Conservation (phyloP, 2,888 invertebrate species). For the Podabrus alpinus region DNA sequence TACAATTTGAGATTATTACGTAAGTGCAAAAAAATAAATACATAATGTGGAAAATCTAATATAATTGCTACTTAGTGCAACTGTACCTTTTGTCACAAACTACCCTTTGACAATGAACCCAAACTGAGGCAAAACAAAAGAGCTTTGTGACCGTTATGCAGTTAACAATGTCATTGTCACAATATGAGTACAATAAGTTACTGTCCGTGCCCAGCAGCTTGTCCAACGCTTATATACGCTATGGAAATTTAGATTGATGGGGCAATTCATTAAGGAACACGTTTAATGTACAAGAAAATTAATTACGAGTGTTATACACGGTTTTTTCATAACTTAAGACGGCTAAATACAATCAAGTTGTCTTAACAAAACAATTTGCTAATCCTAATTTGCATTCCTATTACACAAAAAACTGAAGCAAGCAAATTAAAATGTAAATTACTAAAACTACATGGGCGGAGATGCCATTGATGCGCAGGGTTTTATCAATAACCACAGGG, state of each 20-base stretch:
- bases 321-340: background rate
- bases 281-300: conserved; percentile 22
- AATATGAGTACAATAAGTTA: conserved; percentile 45
- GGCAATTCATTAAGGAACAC: conserved; percentile 32
- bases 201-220: conserved; percentile 45
- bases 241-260: conserved; percentile 38
- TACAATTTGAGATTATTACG: background rate
- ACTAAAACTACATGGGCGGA: conserved; percentile 23
- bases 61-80: conserved; percentile 41
- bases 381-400: background rate
- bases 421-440: background rate
- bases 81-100: conserved; percentile 44
- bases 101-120: conserved; percentile 50
- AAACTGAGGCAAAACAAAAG: conserved; percentile 50
- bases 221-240: conserved; percentile 31
- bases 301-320: conserved; percentile 13
- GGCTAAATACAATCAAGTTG: background rate
- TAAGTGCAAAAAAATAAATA: conserved; percentile 7
- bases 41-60: conserved; percentile 17
- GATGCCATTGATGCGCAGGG: conserved; percentile 17
- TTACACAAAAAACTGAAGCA: background rate
- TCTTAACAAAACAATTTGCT: background rate
- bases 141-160: conserved; percentile 51
- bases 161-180: conserved; percentile 48
- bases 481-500: conserved; percentile 31